Evolutionary conservation across 1,140 invertebrate species (phyloP).

Genomic region (Globodera ellingtonae): DNA sequence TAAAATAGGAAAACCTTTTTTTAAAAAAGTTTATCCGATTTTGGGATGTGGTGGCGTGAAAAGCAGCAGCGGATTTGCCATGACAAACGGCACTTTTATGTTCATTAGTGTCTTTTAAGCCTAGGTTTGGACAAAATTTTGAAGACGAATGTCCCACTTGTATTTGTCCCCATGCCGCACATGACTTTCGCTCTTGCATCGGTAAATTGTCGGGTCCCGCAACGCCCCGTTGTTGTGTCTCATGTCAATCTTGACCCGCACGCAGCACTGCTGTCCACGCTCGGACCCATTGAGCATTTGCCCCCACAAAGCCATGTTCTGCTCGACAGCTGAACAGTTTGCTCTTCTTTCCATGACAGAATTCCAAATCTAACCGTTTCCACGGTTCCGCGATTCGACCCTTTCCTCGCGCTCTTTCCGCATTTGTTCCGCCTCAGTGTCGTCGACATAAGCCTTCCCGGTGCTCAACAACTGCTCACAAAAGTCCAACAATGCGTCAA

Average conservation of each 20-base stretch:
- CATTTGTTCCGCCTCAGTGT: conserved; percentile 91
- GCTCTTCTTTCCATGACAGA: background rate
- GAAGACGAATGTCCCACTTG: conserved; percentile 74
- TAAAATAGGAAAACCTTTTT: conserved; percentile 63
- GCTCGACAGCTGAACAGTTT: conserved; percentile 74
- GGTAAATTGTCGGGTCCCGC: conserved; percentile 97
- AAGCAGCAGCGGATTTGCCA: too few relatives aligned
- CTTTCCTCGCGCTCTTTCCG: conserved; percentile 89
- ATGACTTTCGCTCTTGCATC: conserved; percentile 94
- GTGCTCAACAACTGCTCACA: conserved; percentile 86
- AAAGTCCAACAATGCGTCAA: conserved; percentile 83
- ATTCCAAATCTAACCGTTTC: conserved; percentile 74
- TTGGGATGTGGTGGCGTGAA: too few relatives aligned
- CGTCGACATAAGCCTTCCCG: conserved; percentile 90
- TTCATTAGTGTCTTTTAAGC: too few relatives aligned
- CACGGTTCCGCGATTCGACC: conserved; percentile 81
- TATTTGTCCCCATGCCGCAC: conserved; percentile 89
- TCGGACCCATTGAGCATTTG: conserved; percentile 87
- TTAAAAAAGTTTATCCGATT: too few relatives aligned
- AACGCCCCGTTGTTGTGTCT: conserved; percentile 91
- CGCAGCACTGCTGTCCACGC: conserved; percentile 83
- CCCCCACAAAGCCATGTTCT: conserved; percentile 87
- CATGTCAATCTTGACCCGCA: conserved; percentile 97
- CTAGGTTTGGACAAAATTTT: too few relatives aligned
- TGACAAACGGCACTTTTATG: too few relatives aligned